Evolutionary conservation across 2,888 invertebrate genomes (phyloP).

Genomic region (Venusia cambrica): DNA sequence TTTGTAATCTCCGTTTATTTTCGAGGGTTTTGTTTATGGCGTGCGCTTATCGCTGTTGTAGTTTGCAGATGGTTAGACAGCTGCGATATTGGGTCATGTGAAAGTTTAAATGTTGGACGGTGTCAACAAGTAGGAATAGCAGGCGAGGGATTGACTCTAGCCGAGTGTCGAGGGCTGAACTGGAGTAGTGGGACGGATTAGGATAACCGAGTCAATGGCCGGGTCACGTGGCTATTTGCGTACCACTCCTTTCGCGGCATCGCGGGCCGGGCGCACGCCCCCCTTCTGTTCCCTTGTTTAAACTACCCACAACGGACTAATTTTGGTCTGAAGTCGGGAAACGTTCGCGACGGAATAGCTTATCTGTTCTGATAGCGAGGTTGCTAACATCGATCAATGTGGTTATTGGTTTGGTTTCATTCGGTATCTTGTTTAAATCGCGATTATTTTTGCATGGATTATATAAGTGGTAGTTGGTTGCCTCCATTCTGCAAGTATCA

Average conservation of each 20-base stretch:
- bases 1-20: conserved; percentile 22
- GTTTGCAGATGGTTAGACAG: conserved; percentile 39
- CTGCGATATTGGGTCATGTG: conserved; percentile 56
- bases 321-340: conserved; percentile 56
- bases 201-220: conserved; percentile 80
- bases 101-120: conserved; percentile 46
- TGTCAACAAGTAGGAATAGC: conserved; percentile 25
- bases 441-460: conserved; percentile 20
- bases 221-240: conserved; percentile 78
- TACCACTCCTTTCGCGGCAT: conserved; percentile 55
- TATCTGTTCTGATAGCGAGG: conserved; percentile 17
- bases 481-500: conserved; percentile 3
- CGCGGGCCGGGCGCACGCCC: conserved; percentile 44
- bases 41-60: conserved; percentile 21
- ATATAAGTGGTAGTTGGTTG: conserved; percentile 11
- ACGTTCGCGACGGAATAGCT: conserved; percentile 22
- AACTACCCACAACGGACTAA: conserved; percentile 64
- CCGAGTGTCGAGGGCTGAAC: conserved; percentile 54
- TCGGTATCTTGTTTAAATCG: conserved; percentile 12
- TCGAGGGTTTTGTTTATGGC: conserved; percentile 14
- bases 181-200: conserved; percentile 80
- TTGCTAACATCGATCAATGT: conserved; percentile 9
- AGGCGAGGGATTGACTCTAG: conserved; percentile 37
- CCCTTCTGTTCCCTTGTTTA: conserved; percentile 59
- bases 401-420: conserved; percentile 9